Percentiles rank a stretch among this genome's conserved stretches.
phyloP scores from a whole-genome alignment of 2,797 vertebrate species.

The Scarus forsteni region DNA sequence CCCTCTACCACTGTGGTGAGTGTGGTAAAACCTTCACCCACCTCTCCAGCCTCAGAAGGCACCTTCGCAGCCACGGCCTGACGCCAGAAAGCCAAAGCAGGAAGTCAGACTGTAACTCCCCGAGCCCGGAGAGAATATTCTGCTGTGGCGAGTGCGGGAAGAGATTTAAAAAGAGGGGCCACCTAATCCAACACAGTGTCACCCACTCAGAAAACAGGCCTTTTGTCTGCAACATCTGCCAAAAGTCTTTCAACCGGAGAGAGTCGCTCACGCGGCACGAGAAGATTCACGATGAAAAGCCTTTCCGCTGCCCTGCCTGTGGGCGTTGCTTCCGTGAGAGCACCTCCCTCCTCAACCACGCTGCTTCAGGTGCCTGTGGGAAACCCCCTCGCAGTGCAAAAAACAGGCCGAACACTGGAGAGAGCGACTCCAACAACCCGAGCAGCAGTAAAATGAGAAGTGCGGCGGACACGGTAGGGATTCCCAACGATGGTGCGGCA shows the following conservation, averaged over 20 bases:
- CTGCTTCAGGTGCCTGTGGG: conserved; percentile 85
- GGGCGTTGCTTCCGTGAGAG: conserved; percentile 89
- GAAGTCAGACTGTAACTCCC: conserved; percentile 79
- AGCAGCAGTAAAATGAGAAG: conserved; percentile 71
- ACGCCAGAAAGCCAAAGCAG: conserved; percentile 79
- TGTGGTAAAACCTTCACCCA: conserved; percentile 95
- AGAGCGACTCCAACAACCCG: conserved; percentile 38
- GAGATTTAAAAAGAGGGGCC: conserved; percentile 93
- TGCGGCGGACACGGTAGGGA: conserved; percentile 55
- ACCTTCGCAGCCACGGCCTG: conserved; percentile 91
- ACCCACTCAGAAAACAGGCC: conserved; percentile 93
- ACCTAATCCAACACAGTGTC: conserved; percentile 93
- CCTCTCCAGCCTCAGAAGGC: conserved; percentile 93
- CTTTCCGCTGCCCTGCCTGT: conserved; percentile 91
- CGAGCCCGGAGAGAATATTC: conserved; percentile 88
- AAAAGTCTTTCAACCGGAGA: conserved; percentile 93
- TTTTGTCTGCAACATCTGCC: conserved; percentile 90
- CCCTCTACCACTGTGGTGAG: conserved; percentile 91
- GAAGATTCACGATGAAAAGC: conserved; percentile 93
- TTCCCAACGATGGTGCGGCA: conserved; percentile 56
- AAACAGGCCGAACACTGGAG: conserved; percentile 50
- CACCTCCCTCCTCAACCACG: conserved; percentile 86
- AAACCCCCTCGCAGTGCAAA: conserved; percentile 84
- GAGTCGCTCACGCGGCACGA: conserved; percentile 94
- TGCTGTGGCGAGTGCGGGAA: conserved; percentile 93